These are phyloP conservation scores for Brachyopa scutellaris DNA, from an alignment of 2,888 invertebrate genomes.

Conservation along the genomic window DNA sequence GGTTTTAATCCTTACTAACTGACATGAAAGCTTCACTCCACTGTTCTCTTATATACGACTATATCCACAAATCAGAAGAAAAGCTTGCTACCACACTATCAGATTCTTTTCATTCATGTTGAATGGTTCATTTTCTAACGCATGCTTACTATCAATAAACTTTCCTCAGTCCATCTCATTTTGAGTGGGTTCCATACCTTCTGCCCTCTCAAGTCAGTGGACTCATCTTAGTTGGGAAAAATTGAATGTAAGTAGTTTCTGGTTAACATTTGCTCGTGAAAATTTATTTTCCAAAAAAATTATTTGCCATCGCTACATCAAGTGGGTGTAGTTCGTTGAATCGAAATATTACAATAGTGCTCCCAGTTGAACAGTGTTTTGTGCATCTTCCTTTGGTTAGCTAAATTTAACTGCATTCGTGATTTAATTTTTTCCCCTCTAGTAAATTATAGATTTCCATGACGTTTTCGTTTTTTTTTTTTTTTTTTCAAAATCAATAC, in stretches of 20 bases:
- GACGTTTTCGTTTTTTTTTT: slow-evolving; percentile 20
- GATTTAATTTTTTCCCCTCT: slow-evolving; percentile 14
- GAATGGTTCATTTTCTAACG: slow-evolving; percentile 51
- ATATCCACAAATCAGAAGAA: slow-evolving; percentile 28
- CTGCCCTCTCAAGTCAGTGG: slow-evolving; percentile 60
- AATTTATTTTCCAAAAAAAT: slow-evolving; percentile 45
- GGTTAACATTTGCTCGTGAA: slow-evolving; percentile 42
- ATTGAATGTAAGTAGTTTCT: slow-evolving; percentile 68
- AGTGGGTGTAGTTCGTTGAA: slow-evolving; percentile 37
- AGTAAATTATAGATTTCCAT: slow-evolving; percentile 34
- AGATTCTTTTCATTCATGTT: slow-evolving; percentile 66
- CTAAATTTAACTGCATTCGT: slow-evolving; percentile 9
- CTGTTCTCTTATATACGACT: too few species aligned
- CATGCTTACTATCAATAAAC: slow-evolving; percentile 42
- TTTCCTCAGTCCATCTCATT: slow-evolving; percentile 46
- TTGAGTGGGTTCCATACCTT: slow-evolving; percentile 64
- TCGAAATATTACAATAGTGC: slow-evolving; percentile 30
- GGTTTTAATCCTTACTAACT: slow-evolving; percentile 5
- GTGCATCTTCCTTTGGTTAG: slow-evolving; percentile 18
- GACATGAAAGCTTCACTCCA: slow-evolving; percentile 15
- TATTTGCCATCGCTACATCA: neutral
- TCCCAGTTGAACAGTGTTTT: slow-evolving; percentile 30
- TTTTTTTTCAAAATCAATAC: slow-evolving; percentile 53
- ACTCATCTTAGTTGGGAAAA: slow-evolving; percentile 61
- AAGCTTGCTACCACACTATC: slow-evolving; percentile 27